Evolutionary conservation across 2,113 vertebrate genomes (phyloP).

Genomic region (Oostethus manadensis): DNA sequence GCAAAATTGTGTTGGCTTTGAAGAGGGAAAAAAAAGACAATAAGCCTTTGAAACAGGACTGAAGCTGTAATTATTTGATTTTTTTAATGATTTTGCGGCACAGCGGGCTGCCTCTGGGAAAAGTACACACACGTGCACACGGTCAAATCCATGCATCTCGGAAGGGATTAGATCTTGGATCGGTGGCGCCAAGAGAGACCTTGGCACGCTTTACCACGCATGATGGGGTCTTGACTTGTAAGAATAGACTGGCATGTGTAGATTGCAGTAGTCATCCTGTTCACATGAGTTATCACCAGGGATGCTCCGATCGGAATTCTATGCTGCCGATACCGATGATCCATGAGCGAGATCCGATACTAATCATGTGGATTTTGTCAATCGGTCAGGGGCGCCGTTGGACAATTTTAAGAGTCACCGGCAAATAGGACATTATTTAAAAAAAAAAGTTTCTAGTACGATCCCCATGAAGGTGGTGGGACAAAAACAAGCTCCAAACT

Average conservation of each 20-base stretch:
- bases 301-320: too few species aligned
- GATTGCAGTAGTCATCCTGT: too few species aligned
- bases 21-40: constrained; percentile 22
- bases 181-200: constrained; percentile 46
- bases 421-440: too few species aligned
- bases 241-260: constrained; percentile 27
- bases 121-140: constrained; percentile 11
- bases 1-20: constrained; percentile 51
- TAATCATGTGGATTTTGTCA: too few species aligned
- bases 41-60: constrained; percentile 56
- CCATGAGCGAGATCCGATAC: too few species aligned
- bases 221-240: constrained; percentile 2
- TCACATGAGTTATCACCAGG: neutral
- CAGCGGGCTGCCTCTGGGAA: constrained; percentile 37
- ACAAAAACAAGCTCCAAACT: too few species aligned
- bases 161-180: constrained; percentile 55
- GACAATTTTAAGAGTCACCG: too few species aligned
- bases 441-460: too few species aligned
- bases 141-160: constrained; percentile 23
- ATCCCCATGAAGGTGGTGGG: too few species aligned
- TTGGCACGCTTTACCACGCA: constrained; percentile 28
- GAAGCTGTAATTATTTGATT: constrained; percentile 57
- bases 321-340: too few species aligned
- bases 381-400: too few species aligned
- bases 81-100: constrained; percentile 57